Conservation (phyloP, 1,140 invertebrate genomes). For the Thaumatotibia leucotreta region DNA sequence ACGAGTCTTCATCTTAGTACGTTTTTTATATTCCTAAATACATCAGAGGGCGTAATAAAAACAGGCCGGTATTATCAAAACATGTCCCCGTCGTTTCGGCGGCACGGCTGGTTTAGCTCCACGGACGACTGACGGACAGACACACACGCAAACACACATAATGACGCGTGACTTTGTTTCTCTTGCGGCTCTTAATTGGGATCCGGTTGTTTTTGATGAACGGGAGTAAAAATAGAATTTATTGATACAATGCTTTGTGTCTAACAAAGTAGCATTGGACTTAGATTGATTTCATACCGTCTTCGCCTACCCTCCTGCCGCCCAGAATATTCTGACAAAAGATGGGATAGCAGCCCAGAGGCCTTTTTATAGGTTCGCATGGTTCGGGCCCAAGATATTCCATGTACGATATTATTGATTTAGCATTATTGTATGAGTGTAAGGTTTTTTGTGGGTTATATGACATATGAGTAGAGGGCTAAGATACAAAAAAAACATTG, state of each 20-base stretch:
- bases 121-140: constrained; percentile 54
- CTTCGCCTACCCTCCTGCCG: too few species aligned
- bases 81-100: constrained; percentile 32
- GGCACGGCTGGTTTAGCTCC: constrained; percentile 54
- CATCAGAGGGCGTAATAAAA: background rate
- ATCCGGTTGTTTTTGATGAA: constrained; percentile 53
- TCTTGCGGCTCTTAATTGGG: constrained; percentile 68
- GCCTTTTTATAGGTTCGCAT: too few species aligned
- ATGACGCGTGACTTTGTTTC: constrained; percentile 54
- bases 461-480: too few species aligned
- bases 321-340: too few species aligned
- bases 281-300: too few species aligned
- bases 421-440: too few species aligned
- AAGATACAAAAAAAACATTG: too few species aligned
- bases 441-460: too few species aligned
- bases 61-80: constrained; percentile 44
- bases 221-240: background rate
- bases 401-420: too few species aligned
- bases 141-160: constrained; percentile 36
- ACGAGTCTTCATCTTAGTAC: background rate
- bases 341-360: too few species aligned
- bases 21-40: background rate
- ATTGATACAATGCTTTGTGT: background rate
- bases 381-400: too few species aligned
- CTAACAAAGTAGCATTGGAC: background rate